Conservation (phyloP, 2,113 vertebrate genomes). For the Pelobates fuscus region DNA sequence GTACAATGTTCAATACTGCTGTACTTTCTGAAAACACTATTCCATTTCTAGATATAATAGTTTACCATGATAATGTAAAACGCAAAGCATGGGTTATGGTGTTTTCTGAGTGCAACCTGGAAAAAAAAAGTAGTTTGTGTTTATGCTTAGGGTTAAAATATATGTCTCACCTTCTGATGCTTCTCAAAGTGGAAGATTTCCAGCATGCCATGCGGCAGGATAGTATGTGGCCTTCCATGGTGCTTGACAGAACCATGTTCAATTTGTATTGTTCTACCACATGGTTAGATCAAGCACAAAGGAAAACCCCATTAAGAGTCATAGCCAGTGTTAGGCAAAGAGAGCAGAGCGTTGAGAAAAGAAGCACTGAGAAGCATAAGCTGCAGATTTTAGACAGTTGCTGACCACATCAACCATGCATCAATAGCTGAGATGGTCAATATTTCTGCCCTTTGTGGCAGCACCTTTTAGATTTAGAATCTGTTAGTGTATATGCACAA, state of each 20-base stretch:
- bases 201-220: slow-evolving; percentile 86
- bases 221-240: slow-evolving; percentile 97
- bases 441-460: slow-evolving; percentile 54
- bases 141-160: background rate
- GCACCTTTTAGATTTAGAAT: slow-evolving; percentile 58
- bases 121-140: background rate
- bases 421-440: slow-evolving; percentile 59
- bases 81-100: background rate
- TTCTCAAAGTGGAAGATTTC: slow-evolving; percentile 74
- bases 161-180: slow-evolving; percentile 69
- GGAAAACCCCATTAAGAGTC: slow-evolving; percentile 92
- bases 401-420: slow-evolving; percentile 68
- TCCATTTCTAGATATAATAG: background rate
- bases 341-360: slow-evolving; percentile 86
- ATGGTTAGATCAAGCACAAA: slow-evolving; percentile 99
- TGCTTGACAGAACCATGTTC: slow-evolving; percentile 99
- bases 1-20: too few species aligned
- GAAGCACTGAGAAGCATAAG: slow-evolving; percentile 77
- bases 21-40: background rate
- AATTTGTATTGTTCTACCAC: slow-evolving; percentile 97
- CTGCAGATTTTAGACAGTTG: slow-evolving; percentile 70
- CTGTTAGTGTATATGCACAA: slow-evolving; percentile 59
- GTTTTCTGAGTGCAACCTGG: background rate
- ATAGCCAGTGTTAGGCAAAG: slow-evolving; percentile 82
- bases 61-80: background rate